phyloP scores from a whole-genome alignment of 2,113 vertebrate species.

The Triplophysa dalaica region DNA sequence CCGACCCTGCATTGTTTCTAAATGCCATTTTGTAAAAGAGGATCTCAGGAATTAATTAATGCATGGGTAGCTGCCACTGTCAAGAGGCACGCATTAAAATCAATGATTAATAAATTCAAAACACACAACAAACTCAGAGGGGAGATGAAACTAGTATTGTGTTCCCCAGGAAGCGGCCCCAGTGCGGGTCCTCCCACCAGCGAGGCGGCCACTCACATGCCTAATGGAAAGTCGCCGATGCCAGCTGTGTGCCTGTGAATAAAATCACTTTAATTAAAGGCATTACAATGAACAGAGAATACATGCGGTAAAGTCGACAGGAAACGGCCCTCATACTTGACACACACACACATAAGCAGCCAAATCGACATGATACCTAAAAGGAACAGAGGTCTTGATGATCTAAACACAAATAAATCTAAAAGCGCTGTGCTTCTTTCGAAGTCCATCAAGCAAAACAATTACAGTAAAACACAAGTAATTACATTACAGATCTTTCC shows the following conservation, averaged over 20 bases:
- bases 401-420: constrained; percentile 50
- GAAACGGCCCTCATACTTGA: constrained; percentile 68
- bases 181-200: constrained; percentile 76
- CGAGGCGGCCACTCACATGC: constrained; percentile 77
- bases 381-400: constrained; percentile 66
- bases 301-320: constrained; percentile 72
- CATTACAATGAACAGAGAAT: constrained; percentile 79
- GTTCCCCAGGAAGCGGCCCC: constrained; percentile 77
- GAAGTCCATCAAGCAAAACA: constrained; percentile 36
- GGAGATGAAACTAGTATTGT: constrained; percentile 80
- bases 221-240: constrained; percentile 80
- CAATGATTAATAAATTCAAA: constrained; percentile 86
- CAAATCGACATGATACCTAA: constrained; percentile 65
- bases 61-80: constrained; percentile 78
- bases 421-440: constrained; percentile 30
- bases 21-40: constrained; percentile 77
- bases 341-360: constrained; percentile 51
- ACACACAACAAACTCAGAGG: constrained; percentile 84
- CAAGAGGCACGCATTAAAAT: constrained; percentile 82
- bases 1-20: constrained; percentile 78
- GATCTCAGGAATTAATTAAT: constrained; percentile 77
- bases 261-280: constrained; percentile 84
- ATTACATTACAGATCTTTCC: constrained; percentile 35
- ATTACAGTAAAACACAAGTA: constrained; percentile 38
- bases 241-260: constrained; percentile 84